Conservation (phyloP, 2,888 invertebrate species). For the Andrena haemorrhoa region DNA sequence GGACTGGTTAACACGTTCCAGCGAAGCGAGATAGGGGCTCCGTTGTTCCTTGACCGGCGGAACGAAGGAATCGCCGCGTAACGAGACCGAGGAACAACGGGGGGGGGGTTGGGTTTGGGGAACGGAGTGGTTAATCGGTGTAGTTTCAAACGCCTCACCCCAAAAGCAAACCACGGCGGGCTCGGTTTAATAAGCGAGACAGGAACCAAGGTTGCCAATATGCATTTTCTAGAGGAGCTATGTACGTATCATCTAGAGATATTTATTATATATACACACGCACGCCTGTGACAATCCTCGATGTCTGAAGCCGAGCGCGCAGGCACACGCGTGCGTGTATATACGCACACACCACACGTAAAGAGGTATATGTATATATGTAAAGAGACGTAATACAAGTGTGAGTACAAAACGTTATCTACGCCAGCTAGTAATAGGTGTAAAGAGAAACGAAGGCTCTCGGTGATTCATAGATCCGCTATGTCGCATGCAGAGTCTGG, state of each 20-base stretch:
- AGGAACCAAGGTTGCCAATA: conserved; percentile 84
- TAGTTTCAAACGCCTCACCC: conserved; percentile 58
- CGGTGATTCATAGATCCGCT: conserved; percentile 29
- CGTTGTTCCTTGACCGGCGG: background rate
- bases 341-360: conserved; percentile 21
- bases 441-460: conserved; percentile 34
- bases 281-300: background rate
- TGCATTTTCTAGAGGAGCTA: conserved; percentile 70
- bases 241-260: conserved; percentile 49
- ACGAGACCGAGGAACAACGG: conserved; percentile 27
- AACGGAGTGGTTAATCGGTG: conserved; percentile 18
- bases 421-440: conserved; percentile 49
- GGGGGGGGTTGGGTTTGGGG: background rate
- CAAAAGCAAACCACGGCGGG: conserved; percentile 79
- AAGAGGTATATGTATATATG: conserved; percentile 9
- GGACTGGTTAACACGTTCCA: no score
- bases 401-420: conserved; percentile 55
- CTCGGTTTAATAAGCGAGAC: conserved; percentile 81
- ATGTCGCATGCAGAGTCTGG: conserved; percentile 61
- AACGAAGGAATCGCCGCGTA: conserved; percentile 12
- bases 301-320: background rate
- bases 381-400: conserved; percentile 24
- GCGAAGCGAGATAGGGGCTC: no score
- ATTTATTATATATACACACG: conserved; percentile 12
- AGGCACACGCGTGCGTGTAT: background rate